Evolutionary conservation across 2,113 vertebrate genomes (phyloP).

Genomic region (Garra rufa): DNA sequence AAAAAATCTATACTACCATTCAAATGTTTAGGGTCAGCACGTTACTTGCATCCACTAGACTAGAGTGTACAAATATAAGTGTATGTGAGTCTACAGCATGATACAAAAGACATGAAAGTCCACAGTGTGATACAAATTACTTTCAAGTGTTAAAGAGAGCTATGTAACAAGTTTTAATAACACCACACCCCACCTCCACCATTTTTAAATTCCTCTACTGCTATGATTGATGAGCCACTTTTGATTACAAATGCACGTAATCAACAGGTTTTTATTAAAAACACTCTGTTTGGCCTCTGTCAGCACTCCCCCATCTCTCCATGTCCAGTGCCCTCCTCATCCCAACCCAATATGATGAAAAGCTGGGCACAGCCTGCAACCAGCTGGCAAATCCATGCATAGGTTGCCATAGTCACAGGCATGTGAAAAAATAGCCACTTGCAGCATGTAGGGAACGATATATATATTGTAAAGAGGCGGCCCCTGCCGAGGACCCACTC

Average conservation of each 20-base stretch:
- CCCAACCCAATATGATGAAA: conserved; percentile 20
- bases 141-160: not conserved
- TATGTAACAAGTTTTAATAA: not conserved
- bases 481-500: conserved; percentile 64
- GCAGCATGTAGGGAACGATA: conserved; percentile 66
- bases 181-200: not conserved
- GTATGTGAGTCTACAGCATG: not conserved
- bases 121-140: not conserved
- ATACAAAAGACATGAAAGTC: not conserved
- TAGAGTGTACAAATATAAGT: not conserved
- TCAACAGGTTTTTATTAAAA: conserved; percentile 47
- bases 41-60: not conserved
- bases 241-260: conserved; percentile 20
- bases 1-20: not conserved
- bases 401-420: conserved; percentile 57
- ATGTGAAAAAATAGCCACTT: conserved; percentile 51
- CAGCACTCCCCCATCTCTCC: conserved; percentile 31
- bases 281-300: conserved; percentile 35
- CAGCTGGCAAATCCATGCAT: conserved; percentile 30
- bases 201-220: not conserved
- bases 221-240: conserved; percentile 48
- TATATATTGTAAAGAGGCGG: conserved; percentile 61
- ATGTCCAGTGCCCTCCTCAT: conserved; percentile 32
- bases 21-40: not conserved
- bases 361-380: conserved; percentile 31